Evolutionary conservation across 2,113 vertebrate species (phyloP).

Genomic region (Myotis davidii): DNA sequence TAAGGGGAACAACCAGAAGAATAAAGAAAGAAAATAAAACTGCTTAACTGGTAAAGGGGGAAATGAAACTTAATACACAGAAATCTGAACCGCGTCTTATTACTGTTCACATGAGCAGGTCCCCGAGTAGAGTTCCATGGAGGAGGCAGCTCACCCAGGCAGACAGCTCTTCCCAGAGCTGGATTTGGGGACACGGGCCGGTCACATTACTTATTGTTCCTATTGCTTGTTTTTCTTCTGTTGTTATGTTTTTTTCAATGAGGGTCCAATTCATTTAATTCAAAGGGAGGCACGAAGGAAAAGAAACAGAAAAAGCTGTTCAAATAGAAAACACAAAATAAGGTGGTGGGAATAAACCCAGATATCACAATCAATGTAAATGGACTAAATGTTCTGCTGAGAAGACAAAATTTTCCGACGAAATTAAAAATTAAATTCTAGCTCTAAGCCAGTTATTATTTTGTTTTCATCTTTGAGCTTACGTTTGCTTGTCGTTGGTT

Average conservation of each 20-base stretch:
- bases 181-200: fast-evolving
- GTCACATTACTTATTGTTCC: not conserved
- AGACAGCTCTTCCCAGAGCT: not conserved
- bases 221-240: not conserved
- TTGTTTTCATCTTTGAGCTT: not conserved
- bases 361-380: not conserved
- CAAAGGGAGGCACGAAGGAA: not conserved
- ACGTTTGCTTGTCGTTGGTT: not conserved
- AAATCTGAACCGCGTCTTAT: not conserved
- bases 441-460: not conserved
- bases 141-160: not conserved
- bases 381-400: not conserved
- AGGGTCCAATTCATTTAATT: not conserved
- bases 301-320: not conserved
- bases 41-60: not conserved
- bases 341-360: not conserved
- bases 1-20: not conserved
- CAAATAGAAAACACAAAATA: not conserved
- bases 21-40: not conserved
- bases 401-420: not conserved
- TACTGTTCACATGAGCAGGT: not conserved
- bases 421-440: not conserved
- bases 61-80: not conserved
- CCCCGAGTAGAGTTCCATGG: not conserved
- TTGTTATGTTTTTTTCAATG: not conserved